Percentiles rank a stretch among this genome's conserved stretches.
Evolutionary conservation across 2,888 invertebrate genomes (phyloP).

Genomic region (Yponomeuta evonymella): DNA sequence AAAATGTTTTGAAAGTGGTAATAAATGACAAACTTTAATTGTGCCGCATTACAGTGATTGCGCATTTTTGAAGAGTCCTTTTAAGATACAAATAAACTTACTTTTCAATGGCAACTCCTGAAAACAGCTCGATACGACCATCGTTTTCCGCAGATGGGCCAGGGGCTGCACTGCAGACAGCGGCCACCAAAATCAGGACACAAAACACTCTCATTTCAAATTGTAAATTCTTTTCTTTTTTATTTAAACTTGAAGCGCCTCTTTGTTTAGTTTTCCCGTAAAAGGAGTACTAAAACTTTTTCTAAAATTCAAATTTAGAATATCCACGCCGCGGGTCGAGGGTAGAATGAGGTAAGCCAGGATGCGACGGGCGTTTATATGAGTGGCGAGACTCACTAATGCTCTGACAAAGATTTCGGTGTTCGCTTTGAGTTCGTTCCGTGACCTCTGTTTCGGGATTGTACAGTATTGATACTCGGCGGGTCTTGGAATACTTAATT

Average conservation of each 20-base stretch:
- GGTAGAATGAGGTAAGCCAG: slow-evolving; percentile 52
- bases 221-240: slow-evolving; percentile 16
- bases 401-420: slow-evolving; percentile 11
- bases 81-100: slow-evolving; percentile 33
- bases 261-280: not conserved
- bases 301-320: slow-evolving; percentile 19
- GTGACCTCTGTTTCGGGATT: slow-evolving; percentile 22
- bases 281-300: slow-evolving; percentile 1
- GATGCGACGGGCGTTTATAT: slow-evolving; percentile 31
- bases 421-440: slow-evolving; percentile 10
- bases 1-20: too few relatives aligned
- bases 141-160: slow-evolving; percentile 45
- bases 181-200: slow-evolving; percentile 47
- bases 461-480: slow-evolving; percentile 40
- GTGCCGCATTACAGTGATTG: not conserved
- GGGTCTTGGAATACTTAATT: not conserved
- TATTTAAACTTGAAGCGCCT: not conserved
- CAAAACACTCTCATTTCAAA: slow-evolving; percentile 54
- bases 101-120: slow-evolving; percentile 66
- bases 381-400: slow-evolving; percentile 25
- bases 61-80: not conserved
- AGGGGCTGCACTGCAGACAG: slow-evolving; percentile 55
- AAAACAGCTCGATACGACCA: slow-evolving; percentile 54
- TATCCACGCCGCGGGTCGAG: slow-evolving; percentile 43
- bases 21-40: too few relatives aligned